Base-by-base conservation (phyloP, 2,113 vertebrate species). In the Crotalus helleri region DNA sequence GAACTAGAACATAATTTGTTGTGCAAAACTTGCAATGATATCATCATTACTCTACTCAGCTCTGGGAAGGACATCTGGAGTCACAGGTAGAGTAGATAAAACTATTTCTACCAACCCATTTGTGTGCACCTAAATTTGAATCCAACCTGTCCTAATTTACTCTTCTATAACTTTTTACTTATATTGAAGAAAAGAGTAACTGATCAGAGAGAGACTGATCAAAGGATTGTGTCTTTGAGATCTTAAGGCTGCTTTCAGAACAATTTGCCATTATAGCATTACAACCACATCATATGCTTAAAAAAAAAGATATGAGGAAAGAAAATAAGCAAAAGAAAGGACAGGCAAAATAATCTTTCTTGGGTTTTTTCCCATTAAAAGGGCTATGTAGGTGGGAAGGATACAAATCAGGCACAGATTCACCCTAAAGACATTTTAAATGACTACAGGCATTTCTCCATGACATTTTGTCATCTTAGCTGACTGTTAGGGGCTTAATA, bases 381-480 rank as follows among this genome's bases (percentile, higher is more conserved):
- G 94, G 93, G 94, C 93, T 89, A 94, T 12, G 91, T 39, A 53
- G 21, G 49, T 29, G 64, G 90, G 59, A 46, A 87, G 29, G 3
- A 24, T 85, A 93, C 85, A 94, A 89, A 95, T 92, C 33, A 54
- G 58, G 53, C 89, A 96, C 94, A 91, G 85, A 89, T 26, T 93
- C 93, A 93, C 85, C n/a, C 0, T 0, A 88, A 91, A 96, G 94
- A 95, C 93, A 95, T 91, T 95, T 94, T 90, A 90, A 93, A 96
- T 96, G 74, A 86, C 91, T 94, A 12, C 92, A 92, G 54, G 92
- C 93, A 69, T 94, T 96, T 95, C 91, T 91, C 93, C 92, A 89
- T 93, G 93, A 94, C 95, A 94, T 96, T 96, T 96, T 95, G 95
- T 95, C 95, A 96, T 95, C 55, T 44, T 89, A 85, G 19, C 85